These are phyloP conservation scores for Tinea pellionella DNA, from an alignment of 2,888 invertebrate species.

Conservation along the genomic window DNA sequence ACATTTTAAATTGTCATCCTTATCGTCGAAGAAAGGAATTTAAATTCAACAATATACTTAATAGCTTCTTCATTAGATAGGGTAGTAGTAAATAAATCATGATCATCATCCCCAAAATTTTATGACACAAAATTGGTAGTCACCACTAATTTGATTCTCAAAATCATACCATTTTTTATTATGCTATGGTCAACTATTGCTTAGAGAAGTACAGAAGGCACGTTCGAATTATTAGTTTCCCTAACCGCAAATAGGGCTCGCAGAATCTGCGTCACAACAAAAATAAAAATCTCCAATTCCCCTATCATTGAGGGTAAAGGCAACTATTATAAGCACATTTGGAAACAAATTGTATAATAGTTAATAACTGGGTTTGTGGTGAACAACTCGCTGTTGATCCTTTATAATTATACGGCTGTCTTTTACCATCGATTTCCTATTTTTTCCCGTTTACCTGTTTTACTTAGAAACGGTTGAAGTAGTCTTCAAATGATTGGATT, in stretches of 20 bases:
- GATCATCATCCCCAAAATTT: slow-evolving; percentile 1
- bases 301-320: slow-evolving; percentile 42
- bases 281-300: slow-evolving; percentile 35
- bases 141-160: not conserved
- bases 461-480: slow-evolving; percentile 35
- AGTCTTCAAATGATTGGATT: slow-evolving; percentile 5
- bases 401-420: slow-evolving; percentile 61
- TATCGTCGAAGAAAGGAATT: not conserved
- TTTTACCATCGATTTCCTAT: slow-evolving; percentile 41
- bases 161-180: not conserved
- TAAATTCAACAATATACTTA: not conserved
- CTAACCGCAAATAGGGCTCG: slow-evolving; percentile 28
- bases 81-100: slow-evolving; percentile 3
- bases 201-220: slow-evolving; percentile 30
- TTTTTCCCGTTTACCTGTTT: slow-evolving; percentile 45
- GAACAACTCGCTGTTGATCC: slow-evolving; percentile 48
- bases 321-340: slow-evolving; percentile 64
- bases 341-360: slow-evolving; percentile 40
- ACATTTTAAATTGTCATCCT: not conserved
- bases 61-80: not conserved
- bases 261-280: slow-evolving; percentile 29
- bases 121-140: slow-evolving; percentile 7
- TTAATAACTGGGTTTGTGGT: slow-evolving; percentile 52
- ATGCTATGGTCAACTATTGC: not conserved
- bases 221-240: slow-evolving; percentile 27